These are phyloP conservation scores for Propsilocerus akamusi DNA, from an alignment of 1,140 invertebrate genomes.

Conservation along the genomic window DNA sequence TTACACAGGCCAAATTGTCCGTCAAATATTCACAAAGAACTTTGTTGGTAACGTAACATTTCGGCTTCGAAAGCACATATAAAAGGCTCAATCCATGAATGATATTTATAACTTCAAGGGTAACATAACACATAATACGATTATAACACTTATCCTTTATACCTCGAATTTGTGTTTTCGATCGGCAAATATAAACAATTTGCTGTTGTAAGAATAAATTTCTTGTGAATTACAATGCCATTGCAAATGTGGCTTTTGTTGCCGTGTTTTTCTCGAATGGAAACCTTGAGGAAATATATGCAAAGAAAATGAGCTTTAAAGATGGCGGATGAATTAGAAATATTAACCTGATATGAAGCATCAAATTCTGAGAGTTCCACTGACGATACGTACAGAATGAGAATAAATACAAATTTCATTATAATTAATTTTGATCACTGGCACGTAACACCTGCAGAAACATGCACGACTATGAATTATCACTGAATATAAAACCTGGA, in stretches of 20 bases:
- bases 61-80: too few relatives aligned
- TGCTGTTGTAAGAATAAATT: background rate
- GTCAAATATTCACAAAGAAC: too few relatives aligned
- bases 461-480: too few relatives aligned
- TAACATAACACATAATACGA: too few relatives aligned
- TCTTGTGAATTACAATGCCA: background rate
- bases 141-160: too few relatives aligned
- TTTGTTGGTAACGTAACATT: too few relatives aligned
- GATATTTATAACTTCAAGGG: too few relatives aligned
- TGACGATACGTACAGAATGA: background rate
- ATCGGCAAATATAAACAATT: background rate
- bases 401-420: background rate
- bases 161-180: background rate
- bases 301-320: background rate
- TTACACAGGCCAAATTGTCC: too few relatives aligned
- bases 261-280: background rate
- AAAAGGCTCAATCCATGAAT: too few relatives aligned
- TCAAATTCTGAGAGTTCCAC: background rate
- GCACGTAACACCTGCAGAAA: background rate
- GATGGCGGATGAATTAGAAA: background rate
- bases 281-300: background rate
- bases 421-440: background rate
- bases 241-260: background rate
- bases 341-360: background rate
- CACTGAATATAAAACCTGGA: too few relatives aligned